These are phyloP conservation scores for Corythoichthys haematopterus DNA, from an alignment of 2,113 vertebrate genomes.

Conservation along the genomic window DNA sequence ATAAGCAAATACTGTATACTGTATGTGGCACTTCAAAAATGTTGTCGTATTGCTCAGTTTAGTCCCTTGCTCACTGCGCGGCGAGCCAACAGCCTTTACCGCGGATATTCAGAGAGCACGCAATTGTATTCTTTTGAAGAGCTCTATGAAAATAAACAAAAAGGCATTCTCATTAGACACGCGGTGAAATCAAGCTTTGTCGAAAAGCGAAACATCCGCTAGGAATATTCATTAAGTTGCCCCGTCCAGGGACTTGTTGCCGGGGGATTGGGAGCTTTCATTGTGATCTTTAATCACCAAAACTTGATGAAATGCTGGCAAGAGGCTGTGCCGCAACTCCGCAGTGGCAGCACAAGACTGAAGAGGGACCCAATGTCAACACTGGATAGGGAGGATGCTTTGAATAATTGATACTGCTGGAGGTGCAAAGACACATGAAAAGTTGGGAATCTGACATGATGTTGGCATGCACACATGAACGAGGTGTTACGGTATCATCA, in stretches of 20 bases:
- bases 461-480: slow-evolving; percentile 27
- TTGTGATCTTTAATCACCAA: slow-evolving; percentile 42
- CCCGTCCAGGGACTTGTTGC: slow-evolving; percentile 22
- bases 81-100: not conserved
- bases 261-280: slow-evolving; percentile 19
- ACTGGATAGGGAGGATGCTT: slow-evolving; percentile 19
- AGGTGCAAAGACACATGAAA: slow-evolving; percentile 1
- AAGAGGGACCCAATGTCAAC: slow-evolving; percentile 35
- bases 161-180: slow-evolving; percentile 9
- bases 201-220: slow-evolving; percentile 20
- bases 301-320: slow-evolving; percentile 14
- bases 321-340: slow-evolving; percentile 15
- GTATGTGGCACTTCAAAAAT: no score
- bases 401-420: slow-evolving; percentile 38
- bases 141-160: slow-evolving; percentile 7
- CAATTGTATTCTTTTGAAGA: slow-evolving; percentile 3
- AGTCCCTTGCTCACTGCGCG: no score
- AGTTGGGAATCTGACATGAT: slow-evolving; percentile 32
- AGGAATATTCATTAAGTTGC: slow-evolving; percentile 26
- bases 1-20: no score
- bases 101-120: not conserved
- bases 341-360: slow-evolving; percentile 20
- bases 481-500: not conserved
- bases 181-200: slow-evolving; percentile 30
- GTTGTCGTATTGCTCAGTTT: no score